Base-by-base conservation (phyloP, 2,888 invertebrate genomes). In the Dicranocentrus wangi region DNA sequence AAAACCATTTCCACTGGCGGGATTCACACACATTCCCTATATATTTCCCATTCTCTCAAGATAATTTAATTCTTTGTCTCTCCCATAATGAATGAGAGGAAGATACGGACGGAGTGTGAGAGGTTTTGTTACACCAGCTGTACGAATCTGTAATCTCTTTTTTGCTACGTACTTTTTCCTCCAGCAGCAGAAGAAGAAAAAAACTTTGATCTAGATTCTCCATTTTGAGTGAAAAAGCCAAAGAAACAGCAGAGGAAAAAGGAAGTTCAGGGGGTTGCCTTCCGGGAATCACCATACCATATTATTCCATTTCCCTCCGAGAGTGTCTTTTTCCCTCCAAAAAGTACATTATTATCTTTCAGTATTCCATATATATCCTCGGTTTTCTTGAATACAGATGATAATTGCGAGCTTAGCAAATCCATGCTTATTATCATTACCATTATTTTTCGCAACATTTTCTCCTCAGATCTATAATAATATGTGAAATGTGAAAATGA, bases 361-460 rank as follows among this genome's bases (percentile, higher is more conserved):
- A 21, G 19, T 55, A 55, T 55, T 55, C 55, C 23, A 3, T 27
- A 10, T 66, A 15, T 68, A 58, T 58, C n/a, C n/a, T n/a, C 58
- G 23, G 42, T 58, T 55, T 23, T 39, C 39, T 13, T 25, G 47
- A 60, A 63, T 63, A 42, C 19, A 28, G 43, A 79, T 79, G 71
- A 79, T 79, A 71, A 79, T 79, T 79, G 79, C 71, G 71, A 79
- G 79, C 71, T 79, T 79, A 79, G 71, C 79, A 79, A 78, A 79
- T 79, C 71, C 65, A 25, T 61, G 58, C 65, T 79, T 79, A 66
- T 79, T 79, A 79, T 79, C 79, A 71, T 79, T 65, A 72, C 71
- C 60, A 72, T 72, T 28, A 58, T 78, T 79, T 79, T 79, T 79
- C 79, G 58, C 66, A 58, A 71, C 55, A 58, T 77, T 78, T 78